These are phyloP conservation scores for Acleris emargana DNA, from an alignment of 2,888 invertebrate species.

Conservation along the genomic window DNA sequence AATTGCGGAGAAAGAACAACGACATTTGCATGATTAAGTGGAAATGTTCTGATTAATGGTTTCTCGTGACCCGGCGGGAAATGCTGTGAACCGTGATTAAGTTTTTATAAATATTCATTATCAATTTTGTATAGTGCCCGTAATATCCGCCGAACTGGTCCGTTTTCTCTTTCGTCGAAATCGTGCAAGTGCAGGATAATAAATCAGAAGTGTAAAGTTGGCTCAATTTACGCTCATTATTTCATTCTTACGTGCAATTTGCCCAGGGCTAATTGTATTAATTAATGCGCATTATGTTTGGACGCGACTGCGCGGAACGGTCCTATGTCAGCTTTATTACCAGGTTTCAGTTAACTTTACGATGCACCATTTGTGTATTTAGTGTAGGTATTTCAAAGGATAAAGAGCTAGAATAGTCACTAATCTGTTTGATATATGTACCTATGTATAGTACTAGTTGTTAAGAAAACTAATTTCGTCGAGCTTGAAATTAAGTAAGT, in stretches of 20 bases:
- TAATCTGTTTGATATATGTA: too few relatives aligned
- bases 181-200: slow-evolving; percentile 79
- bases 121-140: slow-evolving; percentile 77
- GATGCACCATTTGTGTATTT: too few relatives aligned
- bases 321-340: too few relatives aligned
- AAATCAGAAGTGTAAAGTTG: slow-evolving; percentile 83
- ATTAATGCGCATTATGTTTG: slow-evolving; percentile 78
- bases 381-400: too few relatives aligned
- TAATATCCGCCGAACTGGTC: slow-evolving; percentile 78
- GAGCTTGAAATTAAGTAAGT: too few relatives aligned
- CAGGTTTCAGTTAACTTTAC: neutral
- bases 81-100: slow-evolving; percentile 70
- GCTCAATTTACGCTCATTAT: slow-evolving; percentile 82
- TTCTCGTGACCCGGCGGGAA: slow-evolving; percentile 72
- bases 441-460: too few relatives aligned
- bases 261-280: slow-evolving; percentile 81
- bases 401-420: too few relatives aligned
- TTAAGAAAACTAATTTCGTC: too few relatives aligned
- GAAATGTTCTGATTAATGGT: slow-evolving; percentile 78
- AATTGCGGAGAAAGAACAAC: slow-evolving; percentile 60
- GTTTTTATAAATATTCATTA: slow-evolving; percentile 82
- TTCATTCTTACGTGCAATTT: slow-evolving; percentile 79
- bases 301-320: slow-evolving; percentile 51
- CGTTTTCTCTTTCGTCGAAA: slow-evolving; percentile 83
- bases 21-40: slow-evolving; percentile 70